Percentiles rank a stretch among this genome's conserved stretches.
These are phyloP conservation scores for Oncorhynchus masou DNA, from an alignment of 2,113 vertebrate species.

Conservation along the genomic window DNA sequence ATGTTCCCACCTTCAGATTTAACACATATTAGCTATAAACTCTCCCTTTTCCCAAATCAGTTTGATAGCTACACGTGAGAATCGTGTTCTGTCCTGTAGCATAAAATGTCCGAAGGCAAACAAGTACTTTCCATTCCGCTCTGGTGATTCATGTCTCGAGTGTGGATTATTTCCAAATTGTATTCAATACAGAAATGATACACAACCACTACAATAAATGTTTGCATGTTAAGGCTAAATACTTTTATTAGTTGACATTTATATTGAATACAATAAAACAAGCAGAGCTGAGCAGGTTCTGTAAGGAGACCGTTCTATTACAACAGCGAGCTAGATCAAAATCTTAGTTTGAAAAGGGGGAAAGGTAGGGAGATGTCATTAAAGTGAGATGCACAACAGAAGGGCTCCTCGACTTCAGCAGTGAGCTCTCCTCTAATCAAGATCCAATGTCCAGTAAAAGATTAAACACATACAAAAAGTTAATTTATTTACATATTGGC, in stretches of 20 bases:
- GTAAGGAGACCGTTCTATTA: not conserved
- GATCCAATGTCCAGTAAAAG: not conserved
- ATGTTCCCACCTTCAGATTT: too few relatives aligned
- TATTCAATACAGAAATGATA: not conserved
- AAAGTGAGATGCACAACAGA: not conserved
- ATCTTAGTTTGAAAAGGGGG: not conserved
- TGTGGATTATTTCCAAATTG: too few relatives aligned
- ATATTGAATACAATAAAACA: conserved; percentile 1
- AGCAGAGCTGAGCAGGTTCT: not conserved
- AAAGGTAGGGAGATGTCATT: not conserved
- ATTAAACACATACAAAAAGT: conserved; percentile 7
- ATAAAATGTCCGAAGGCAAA: not conserved
- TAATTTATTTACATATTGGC: conserved; percentile 2
- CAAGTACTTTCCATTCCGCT: not conserved
- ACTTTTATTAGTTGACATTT: not conserved
- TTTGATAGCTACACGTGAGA: not conserved
- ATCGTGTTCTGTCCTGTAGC: not conserved
- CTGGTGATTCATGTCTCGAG: not conserved
- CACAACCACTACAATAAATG: not conserved
- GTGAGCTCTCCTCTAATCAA: not conserved
- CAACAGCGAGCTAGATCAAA: not conserved
- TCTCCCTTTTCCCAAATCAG: too few relatives aligned
- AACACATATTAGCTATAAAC: too few relatives aligned
- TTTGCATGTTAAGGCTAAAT: not conserved
- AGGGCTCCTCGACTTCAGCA: not conserved